These are phyloP conservation scores for Spinus olivaceus DNA, from an alignment of 2,797 vertebrate genomes.

Conservation along the genomic window DNA sequence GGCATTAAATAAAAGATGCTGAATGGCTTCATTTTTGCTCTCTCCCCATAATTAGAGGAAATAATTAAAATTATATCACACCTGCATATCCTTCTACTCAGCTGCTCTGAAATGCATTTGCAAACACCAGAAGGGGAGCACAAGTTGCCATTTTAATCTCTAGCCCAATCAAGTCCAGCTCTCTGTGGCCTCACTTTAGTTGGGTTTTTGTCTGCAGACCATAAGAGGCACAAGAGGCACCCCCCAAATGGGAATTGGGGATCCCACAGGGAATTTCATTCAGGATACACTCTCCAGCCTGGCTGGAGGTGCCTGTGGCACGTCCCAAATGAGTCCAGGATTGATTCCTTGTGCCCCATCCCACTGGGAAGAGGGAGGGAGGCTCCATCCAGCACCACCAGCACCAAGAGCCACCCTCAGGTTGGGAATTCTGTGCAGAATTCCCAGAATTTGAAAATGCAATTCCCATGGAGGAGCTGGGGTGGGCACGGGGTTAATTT, in stretches of 20 bases:
- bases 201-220: neutral
- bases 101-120: neutral
- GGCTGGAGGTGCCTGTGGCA: neutral
- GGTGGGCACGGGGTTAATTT: neutral
- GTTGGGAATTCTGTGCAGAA: neutral
- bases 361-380: neutral
- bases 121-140: neutral
- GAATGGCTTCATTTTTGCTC: neutral
- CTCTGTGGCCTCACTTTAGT: neutral
- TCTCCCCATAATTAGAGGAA: neutral
- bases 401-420: neutral
- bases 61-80: neutral
- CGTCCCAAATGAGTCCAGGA: rapidly evolving
- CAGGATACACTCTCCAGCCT: neutral
- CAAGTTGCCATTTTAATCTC: neutral
- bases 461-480: neutral
- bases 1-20: neutral
- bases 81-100: neutral
- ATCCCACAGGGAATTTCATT: neutral
- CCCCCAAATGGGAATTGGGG: neutral
- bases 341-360: neutral
- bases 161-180: neutral
- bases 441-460: neutral
- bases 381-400: neutral
- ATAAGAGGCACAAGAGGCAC: rapidly evolving